Base-by-base conservation (phyloP, 2,888 invertebrate species). In the Drosophila quinaria region DNA sequence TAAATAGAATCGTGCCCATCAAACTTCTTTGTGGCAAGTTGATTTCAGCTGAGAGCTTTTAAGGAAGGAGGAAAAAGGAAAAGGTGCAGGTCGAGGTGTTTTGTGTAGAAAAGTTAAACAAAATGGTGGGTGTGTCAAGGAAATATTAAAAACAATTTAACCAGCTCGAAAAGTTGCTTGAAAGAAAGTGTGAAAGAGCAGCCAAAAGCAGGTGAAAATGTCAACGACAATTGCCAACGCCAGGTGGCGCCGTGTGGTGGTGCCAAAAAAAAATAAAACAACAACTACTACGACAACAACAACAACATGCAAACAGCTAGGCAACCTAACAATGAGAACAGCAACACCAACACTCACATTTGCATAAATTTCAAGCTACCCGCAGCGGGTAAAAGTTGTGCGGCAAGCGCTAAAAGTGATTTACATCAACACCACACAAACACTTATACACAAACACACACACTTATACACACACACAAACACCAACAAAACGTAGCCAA, bases 141-240 rank as follows among this genome's bases (percentile, higher is more conserved):
- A 68, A 74, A 80, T 81, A 71, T 71, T 73, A 70, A 55, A 67
- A 81, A 77, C 70, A 70, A 80, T 77, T 80, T 70, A 79, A 78
- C 65, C 66, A 50, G 63, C 63, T 56, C 17, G 33, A 37, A 87
- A 80, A 81, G 65, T 78, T 52, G 37, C 19, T 25, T 6, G 33
- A 41, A 46, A 51, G 52, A 33, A 62, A 56, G 59, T 56, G 47
- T 33, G 31, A 61, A 60, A 56, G 58, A 56, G 42, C 54, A 44
- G 50, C 59, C 58, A 64, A 54, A 71, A 68, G 64, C 82, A 88
- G 76, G 81, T 72, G 80, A 81, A 70, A 80, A 80, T 81, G 78
- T 87, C 86, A 86, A 84, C 89, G 82, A 81, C 80, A 86, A 86
- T 86, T 83, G 83, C 77, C 64, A 47, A 35, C 74, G 74, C 83